Percentiles rank a stretch among this genome's conserved stretches.
Conservation (phyloP, 2,888 invertebrate species). For the Lepeophtheirus nordmannii region DNA sequence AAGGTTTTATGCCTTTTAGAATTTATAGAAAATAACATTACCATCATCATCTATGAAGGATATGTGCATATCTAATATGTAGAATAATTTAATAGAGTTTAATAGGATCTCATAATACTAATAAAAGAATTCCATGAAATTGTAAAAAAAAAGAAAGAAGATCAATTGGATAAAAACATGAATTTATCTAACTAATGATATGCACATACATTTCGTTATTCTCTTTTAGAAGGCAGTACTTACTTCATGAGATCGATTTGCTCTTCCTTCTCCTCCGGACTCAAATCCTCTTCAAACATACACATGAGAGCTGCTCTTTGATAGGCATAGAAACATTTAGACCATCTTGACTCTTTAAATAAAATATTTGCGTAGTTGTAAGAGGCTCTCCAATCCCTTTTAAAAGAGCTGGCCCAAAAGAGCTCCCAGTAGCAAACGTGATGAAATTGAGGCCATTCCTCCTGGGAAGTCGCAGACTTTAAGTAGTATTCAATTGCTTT, state of each 20-base stretch:
- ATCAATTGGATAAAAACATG: no score
- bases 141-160: no score
- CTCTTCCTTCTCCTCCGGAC: slow-evolving; percentile 40
- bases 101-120: no score
- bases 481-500: slow-evolving; percentile 58
- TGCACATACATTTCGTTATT: no score
- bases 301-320: slow-evolving; percentile 67
- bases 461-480: slow-evolving; percentile 62
- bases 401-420: slow-evolving; percentile 60
- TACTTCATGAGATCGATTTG: slow-evolving; percentile 53
- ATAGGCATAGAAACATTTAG: slow-evolving; percentile 75
- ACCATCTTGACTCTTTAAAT: slow-evolving; percentile 71
- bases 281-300: slow-evolving; percentile 47
- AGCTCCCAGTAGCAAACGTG: slow-evolving; percentile 88
- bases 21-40: no score
- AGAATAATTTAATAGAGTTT: no score
- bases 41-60: no score
- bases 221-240: slow-evolving; percentile 27
- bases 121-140: no score
- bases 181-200: no score
- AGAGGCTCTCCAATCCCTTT: slow-evolving; percentile 60
- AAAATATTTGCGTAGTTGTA: slow-evolving; percentile 53
- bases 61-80: no score
- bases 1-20: no score
- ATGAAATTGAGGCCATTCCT: slow-evolving; percentile 76